Evolutionary conservation across 1,140 invertebrate genomes (phyloP), one percentile per base, ranked within the genome.

Genomic region (Tribolium castaneum): DNA sequence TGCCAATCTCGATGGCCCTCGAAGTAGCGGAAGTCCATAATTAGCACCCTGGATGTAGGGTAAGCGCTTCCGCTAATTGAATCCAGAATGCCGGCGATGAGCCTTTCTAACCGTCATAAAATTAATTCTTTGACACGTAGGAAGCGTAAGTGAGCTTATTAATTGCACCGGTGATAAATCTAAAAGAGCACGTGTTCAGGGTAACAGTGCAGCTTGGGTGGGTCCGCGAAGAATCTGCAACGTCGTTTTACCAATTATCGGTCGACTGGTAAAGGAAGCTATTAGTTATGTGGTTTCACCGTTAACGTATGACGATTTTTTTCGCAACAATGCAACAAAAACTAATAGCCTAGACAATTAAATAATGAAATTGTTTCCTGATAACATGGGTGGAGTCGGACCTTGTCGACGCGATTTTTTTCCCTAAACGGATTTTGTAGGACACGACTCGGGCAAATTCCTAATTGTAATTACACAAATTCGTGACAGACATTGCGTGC

Each of bases 331-430:
- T 73, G 52, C 71, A 25, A 16, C 71, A 73, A 73, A 73, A 73
- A 73, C 49, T 73, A 73, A 73, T 73, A 73, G 71, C 71, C 71
- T 73, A 52, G 52, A 73, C 71, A 73, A 73, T 73, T 73, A 73
- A 73, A 73, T 73, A 35, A 51, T 73, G 49, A 73, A 73, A 73
- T 73, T 52, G 52, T 73, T 73, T 73, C 71, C 71, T 51, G 49
- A 73, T 51, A 73, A 73, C 49, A 34, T 73, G 71, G 71, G 71
- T 73, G 71, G 71, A 73, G 71, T 73, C 52, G 52, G 25, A 73
- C 71, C 71, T 73, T 73, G 71, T 73, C 71, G 52, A 30, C 59
- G 59, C 59, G 34, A 66, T 66, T 66, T 34, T 66, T 66, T 66
- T 66, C 34, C 34, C 59, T 7, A 35, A 45, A 66, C 25, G n/a